Percentiles rank a stretch among this genome's conserved stretches.
Conservation (phyloP, 1,140 invertebrate genomes). For the Anthonomus grandis region DNA sequence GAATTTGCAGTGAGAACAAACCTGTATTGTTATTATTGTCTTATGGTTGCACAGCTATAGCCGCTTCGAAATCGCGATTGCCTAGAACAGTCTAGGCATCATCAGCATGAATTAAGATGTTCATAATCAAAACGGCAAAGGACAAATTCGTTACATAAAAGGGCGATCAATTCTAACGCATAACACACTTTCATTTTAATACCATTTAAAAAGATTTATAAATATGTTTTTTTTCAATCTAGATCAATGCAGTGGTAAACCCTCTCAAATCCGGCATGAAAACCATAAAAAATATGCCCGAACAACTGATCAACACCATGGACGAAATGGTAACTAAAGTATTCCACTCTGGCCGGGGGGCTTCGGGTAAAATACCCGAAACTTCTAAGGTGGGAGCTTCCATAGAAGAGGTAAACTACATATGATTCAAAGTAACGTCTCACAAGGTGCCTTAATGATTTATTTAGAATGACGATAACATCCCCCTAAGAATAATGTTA, state of each 20-base stretch:
- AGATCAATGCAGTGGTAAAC: constrained; percentile 77
- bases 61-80: too few relatives aligned
- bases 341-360: constrained; percentile 44
- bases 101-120: too few relatives aligned
- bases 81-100: too few relatives aligned
- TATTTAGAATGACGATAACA: constrained; percentile 72
- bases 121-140: too few relatives aligned
- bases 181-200: too few relatives aligned
- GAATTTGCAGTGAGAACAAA: too few relatives aligned
- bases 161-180: too few relatives aligned
- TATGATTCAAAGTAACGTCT: background rate
- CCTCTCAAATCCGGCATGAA: constrained; percentile 79
- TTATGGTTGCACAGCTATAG: too few relatives aligned
- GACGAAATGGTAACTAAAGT: constrained; percentile 71
- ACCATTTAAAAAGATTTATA: too few relatives aligned
- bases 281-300: constrained; percentile 78
- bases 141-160: too few relatives aligned
- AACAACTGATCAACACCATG: constrained; percentile 75
- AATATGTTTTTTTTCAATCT: too few relatives aligned
- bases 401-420: constrained; percentile 57
- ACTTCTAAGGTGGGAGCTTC: constrained; percentile 58
- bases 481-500: constrained; percentile 82
- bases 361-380: constrained; percentile 35
- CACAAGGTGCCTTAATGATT: background rate
- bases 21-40: too few relatives aligned